Evolutionary conservation across 2,888 invertebrate genomes (phyloP).

Genomic region (Adelognathus sp.): DNA sequence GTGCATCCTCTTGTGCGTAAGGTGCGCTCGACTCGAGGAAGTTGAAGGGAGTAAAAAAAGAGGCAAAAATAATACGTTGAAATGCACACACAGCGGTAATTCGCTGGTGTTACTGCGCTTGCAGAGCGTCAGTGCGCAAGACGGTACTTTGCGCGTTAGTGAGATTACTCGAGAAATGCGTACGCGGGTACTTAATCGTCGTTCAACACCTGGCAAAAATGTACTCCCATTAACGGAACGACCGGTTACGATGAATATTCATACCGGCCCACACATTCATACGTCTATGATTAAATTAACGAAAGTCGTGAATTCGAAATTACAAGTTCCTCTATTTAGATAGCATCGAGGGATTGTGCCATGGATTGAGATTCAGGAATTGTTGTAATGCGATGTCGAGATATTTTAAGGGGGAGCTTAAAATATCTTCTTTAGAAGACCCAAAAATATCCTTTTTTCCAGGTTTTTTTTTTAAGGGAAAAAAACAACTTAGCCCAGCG

Average conservation of each 20-base stretch:
- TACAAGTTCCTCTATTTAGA: not conserved
- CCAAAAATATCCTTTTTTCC: too few species aligned
- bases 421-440: too few species aligned
- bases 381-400: not conserved
- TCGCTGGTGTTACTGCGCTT: conserved; percentile 28
- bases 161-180: conserved; percentile 24
- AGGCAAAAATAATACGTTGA: conserved; percentile 9
- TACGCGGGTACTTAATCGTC: conserved; percentile 1
- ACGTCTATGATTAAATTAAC: not conserved
- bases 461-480: too few species aligned
- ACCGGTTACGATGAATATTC: conserved; percentile 27
- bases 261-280: not conserved
- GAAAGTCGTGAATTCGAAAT: not conserved
- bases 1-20: not conserved
- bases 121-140: conserved; percentile 55
- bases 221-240: conserved; percentile 37
- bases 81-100: conserved; percentile 12
- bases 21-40: conserved; percentile 4
- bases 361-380: not conserved
- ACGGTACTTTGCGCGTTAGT: conserved; percentile 72
- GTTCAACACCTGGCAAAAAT: conserved; percentile 39
- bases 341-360: not conserved
- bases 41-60: conserved; percentile 1
- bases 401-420: too few species aligned
- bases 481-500: too few species aligned